phyloP scores from a whole-genome alignment of 64 coral and sea anemone species.

The Montipora foliosa region DNA sequence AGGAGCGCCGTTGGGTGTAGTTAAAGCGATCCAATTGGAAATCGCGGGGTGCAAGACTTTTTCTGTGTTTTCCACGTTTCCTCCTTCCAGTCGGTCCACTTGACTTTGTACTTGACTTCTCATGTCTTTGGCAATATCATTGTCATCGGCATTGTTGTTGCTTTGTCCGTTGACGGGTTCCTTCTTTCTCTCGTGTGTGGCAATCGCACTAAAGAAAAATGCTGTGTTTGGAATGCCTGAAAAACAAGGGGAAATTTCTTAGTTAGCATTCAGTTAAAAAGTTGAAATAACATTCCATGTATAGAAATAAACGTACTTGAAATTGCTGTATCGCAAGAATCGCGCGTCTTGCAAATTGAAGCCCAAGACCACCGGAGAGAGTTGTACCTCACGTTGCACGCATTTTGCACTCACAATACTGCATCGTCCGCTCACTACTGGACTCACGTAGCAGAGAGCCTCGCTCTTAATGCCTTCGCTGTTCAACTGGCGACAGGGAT shows the following conservation, averaged over 20 bases:
- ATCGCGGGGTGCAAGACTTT: constrained; percentile 38
- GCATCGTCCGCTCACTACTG: not conserved
- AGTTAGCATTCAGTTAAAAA: not conserved
- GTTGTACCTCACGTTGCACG: not conserved
- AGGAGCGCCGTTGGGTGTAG: constrained; percentile 26
- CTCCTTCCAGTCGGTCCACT: not conserved
- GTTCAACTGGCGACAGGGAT: constrained; percentile 11
- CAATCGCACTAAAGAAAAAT: constrained; percentile 33
- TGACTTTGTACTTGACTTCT: not conserved
- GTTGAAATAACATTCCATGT: not conserved
- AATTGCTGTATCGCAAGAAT: constrained; percentile 20
- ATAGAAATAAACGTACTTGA: constrained; percentile 6
- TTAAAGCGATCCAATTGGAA: not conserved
- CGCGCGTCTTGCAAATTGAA: not conserved
- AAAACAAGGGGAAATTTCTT: not conserved
- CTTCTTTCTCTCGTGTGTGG: not conserved
- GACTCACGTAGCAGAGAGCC: not conserved
- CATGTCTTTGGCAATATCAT: not conserved
- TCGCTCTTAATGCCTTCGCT: not conserved
- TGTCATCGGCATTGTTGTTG: not conserved
- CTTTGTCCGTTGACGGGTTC: no score
- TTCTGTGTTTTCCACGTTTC: not conserved
- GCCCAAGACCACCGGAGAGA: not conserved
- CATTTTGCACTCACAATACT: constrained; percentile 24
- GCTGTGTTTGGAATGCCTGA: not conserved